Evolutionary conservation across 2,888 invertebrate species (phyloP).

Genomic region (Hypolimnas misippus): DNA sequence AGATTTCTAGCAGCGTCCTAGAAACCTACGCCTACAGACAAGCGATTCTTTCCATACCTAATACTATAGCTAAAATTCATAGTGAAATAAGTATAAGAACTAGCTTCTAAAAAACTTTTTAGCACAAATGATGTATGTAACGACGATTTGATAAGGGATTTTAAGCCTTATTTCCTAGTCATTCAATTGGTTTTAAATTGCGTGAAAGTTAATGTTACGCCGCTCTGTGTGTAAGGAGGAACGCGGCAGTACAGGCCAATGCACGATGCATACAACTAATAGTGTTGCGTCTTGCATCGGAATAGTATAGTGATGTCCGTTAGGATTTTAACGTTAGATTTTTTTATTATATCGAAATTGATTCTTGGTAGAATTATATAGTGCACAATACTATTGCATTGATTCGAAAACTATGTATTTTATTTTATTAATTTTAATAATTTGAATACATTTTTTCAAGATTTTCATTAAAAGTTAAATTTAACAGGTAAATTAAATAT

Average conservation of each 20-base stretch:
- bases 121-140: slow-evolving; percentile 27
- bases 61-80: slow-evolving; percentile 82
- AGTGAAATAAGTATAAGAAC: slow-evolving; percentile 81
- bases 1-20: slow-evolving; percentile 81
- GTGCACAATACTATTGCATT: too few relatives aligned
- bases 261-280: slow-evolving; percentile 84
- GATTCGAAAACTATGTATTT: too few relatives aligned
- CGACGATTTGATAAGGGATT: slow-evolving; percentile 22
- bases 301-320: slow-evolving; percentile 50
- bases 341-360: slow-evolving; percentile 12
- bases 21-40: slow-evolving; percentile 77
- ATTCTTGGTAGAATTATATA: slow-evolving; percentile 38
- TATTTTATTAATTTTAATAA: too few relatives aligned
- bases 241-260: slow-evolving; percentile 80
- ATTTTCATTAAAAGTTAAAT: too few relatives aligned
- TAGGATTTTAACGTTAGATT: slow-evolving; percentile 43
- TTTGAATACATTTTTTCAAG: too few relatives aligned
- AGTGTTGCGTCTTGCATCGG: slow-evolving; percentile 67
- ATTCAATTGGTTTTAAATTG: slow-evolving; percentile 44
- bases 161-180: slow-evolving; percentile 38
- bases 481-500: not conserved
- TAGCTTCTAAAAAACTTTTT: slow-evolving; percentile 74
- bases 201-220: slow-evolving; percentile 45
- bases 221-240: slow-evolving; percentile 48
- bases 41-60: slow-evolving; percentile 81